Evolutionary conservation across 2,113 vertebrate species (phyloP).

Genomic region (Terrapene triunguis): DNA sequence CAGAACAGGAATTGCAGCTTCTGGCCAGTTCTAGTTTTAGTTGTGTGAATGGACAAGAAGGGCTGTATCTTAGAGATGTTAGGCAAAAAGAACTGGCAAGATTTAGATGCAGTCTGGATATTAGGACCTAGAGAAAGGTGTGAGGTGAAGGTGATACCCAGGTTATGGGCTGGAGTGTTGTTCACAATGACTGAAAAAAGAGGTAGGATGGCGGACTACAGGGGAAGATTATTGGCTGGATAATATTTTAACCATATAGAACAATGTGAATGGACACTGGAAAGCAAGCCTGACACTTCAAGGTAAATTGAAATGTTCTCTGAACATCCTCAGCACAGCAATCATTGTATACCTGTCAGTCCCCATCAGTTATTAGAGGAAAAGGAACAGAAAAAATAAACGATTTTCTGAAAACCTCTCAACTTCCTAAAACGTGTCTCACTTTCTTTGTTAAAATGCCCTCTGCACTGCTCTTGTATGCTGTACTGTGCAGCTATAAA

Average conservation of each 20-base stretch:
- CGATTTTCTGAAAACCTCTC: conserved; percentile 33
- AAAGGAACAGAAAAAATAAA: conserved; percentile 35
- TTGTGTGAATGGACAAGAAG: neutral
- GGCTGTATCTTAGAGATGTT: neutral
- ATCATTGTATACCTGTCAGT: conserved; percentile 20
- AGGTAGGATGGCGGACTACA: neutral
- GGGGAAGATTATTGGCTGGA: neutral
- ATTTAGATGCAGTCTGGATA: neutral
- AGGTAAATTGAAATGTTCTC: conserved; percentile 33
- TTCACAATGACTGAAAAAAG: neutral
- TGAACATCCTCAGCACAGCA: neutral
- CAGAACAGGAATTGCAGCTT: neutral
- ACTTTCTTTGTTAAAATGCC: conserved; percentile 19
- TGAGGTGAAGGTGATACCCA: neutral
- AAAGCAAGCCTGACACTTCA: conserved; percentile 12
- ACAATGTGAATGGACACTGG: neutral
- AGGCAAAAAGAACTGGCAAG: neutral
- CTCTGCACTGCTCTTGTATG: conserved; percentile 40
- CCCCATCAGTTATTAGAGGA: neutral
- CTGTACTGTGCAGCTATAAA: neutral
- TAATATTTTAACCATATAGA: neutral
- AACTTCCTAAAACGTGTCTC: neutral
- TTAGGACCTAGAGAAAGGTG: neutral
- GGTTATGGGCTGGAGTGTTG: neutral
- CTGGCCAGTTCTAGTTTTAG: neutral